These are phyloP conservation scores for Aporrectodea caliginosa DNA, from an alignment of 1,140 invertebrate genomes.

Conservation along the genomic window DNA sequence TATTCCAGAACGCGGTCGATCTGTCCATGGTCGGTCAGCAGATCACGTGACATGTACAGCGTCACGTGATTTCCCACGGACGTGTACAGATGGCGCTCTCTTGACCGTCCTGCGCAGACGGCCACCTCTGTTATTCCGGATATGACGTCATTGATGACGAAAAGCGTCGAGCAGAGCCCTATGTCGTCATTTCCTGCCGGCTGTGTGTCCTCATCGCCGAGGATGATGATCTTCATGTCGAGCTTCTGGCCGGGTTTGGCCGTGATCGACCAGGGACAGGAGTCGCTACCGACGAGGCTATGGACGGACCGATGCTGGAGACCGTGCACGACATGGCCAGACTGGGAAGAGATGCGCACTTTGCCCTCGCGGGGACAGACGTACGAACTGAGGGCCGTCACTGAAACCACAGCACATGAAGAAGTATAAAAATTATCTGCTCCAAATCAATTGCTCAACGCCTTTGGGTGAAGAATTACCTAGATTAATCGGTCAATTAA, in stretches of 20 bases:
- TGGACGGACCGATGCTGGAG: background rate
- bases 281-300: background rate
- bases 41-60: background rate
- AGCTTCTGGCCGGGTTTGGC: background rate
- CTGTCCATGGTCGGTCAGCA: background rate
- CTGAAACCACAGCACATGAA: background rate
- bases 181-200: background rate
- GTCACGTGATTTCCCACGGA: background rate
- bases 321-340: background rate
- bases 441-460: too few species aligned
- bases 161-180: slow-evolving; percentile 1
- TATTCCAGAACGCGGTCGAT: background rate
- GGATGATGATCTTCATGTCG: background rate
- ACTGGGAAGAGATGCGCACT: background rate
- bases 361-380: background rate
- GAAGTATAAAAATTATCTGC: too few species aligned
- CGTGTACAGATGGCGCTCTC: slow-evolving; percentile 13
- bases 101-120: slow-evolving; percentile 3
- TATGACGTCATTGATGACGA: slow-evolving; percentile 20
- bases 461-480: too few species aligned
- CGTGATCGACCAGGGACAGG: background rate
- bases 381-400: background rate
- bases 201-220: background rate
- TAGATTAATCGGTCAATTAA: background rate
- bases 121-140: slow-evolving; percentile 9